A percentile compares a stretch with the other conserved stretches of the same genome.
phyloP scores from a whole-genome alignment of 2,113 vertebrate genomes.

The Leptosomus discolor region DNA sequence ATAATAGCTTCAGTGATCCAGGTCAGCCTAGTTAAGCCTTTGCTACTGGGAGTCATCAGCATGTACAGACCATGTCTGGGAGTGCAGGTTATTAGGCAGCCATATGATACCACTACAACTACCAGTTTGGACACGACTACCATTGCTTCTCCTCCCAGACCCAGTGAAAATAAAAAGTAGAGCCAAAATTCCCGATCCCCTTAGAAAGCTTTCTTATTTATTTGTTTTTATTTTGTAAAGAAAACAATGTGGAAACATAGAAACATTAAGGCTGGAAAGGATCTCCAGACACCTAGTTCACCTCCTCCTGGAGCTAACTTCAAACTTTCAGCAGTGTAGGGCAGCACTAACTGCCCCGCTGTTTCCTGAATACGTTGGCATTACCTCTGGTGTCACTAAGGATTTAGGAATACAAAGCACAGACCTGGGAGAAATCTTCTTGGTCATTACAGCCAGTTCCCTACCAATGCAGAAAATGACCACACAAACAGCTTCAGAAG shows the following conservation, averaged over 20 bases:
- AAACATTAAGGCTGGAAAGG: background rate
- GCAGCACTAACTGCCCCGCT: background rate
- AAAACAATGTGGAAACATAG: background rate
- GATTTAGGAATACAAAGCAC: background rate
- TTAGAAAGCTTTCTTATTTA: background rate
- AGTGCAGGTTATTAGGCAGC: background rate
- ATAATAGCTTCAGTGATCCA: background rate
- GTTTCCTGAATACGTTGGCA: background rate
- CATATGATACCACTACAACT: accelerated
- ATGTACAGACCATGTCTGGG: accelerated
- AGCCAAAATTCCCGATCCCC: background rate
- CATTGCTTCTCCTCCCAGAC: background rate
- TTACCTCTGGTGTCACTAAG: background rate
- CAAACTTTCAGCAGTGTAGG: background rate
- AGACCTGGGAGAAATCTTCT: background rate
- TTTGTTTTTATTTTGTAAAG: background rate
- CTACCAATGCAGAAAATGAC: background rate
- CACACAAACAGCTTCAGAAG: background rate
- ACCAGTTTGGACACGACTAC: no score
- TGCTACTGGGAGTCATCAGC: background rate
- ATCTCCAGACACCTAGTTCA: background rate
- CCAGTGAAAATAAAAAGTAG: background rate
- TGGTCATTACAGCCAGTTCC: background rate
- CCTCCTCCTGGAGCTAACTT: background rate
- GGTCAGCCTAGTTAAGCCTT: background rate